These are phyloP conservation scores for Leptura quadrifasciata DNA, from an alignment of 2,888 invertebrate species.

Conservation along the genomic window DNA sequence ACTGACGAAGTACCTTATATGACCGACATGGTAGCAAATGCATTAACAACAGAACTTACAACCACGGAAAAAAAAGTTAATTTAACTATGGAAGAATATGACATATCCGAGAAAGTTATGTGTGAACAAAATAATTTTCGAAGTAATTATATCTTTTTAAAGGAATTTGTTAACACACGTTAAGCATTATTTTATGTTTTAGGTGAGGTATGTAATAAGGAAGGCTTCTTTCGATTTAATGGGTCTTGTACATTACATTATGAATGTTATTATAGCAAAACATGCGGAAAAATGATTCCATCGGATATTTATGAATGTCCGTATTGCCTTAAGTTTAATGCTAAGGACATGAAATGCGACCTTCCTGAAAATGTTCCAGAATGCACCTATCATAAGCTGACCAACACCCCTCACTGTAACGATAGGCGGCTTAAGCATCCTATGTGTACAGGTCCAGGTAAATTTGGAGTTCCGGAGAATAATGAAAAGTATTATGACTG, in stretches of 20 bases:
- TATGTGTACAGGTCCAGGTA: conserved; percentile 60
- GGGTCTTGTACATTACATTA: conserved; percentile 63
- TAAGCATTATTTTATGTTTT: background rate
- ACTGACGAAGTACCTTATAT: background rate
- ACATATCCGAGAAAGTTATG: background rate
- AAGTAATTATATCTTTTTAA: background rate
- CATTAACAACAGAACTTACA: background rate
- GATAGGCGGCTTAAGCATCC: conserved; percentile 20
- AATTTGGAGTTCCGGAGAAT: conserved; percentile 57
- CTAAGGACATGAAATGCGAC: conserved; percentile 59
- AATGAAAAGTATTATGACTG: conserved; percentile 61
- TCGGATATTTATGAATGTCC: conserved; percentile 58
- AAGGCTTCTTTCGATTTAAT: conserved; percentile 59
- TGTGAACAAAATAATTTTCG: background rate
- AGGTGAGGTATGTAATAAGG: conserved; percentile 51
- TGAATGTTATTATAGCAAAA: conserved; percentile 55
- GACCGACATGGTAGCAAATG: background rate
- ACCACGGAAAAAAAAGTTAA: background rate
- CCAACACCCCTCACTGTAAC: background rate
- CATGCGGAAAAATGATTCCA: conserved; percentile 48
- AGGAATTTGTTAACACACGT: background rate
- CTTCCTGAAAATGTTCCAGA: conserved; percentile 65
- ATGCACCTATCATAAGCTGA: conserved; percentile 56
- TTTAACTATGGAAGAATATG: background rate
- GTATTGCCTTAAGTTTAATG: conserved; percentile 65